These are phyloP conservation scores for Chlorospingus flavigularis DNA, from an alignment of 2,797 vertebrate species.

Conservation along the genomic window DNA sequence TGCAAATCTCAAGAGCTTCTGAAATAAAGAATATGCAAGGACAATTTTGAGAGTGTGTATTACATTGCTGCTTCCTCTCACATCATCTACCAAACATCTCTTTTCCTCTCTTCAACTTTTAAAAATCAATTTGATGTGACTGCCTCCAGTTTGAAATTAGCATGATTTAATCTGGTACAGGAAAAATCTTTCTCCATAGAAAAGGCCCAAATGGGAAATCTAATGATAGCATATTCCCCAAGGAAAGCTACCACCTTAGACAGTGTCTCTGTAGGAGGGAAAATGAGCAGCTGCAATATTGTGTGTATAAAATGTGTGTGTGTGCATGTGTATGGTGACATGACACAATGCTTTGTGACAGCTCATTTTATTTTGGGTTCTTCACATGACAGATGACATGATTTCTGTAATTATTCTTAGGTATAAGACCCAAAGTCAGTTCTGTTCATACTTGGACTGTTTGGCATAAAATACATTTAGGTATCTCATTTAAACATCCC, in stretches of 20 bases:
- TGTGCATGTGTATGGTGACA: neutral
- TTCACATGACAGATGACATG: conserved; percentile 53
- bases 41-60: neutral
- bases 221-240: neutral
- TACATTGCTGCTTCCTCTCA: neutral
- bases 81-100: neutral
- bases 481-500: conserved; percentile 29
- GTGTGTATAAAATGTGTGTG: neutral
- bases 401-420: conserved; percentile 62
- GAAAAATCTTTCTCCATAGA: neutral
- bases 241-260: conserved; percentile 11
- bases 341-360: conserved; percentile 36
- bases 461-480: conserved; percentile 31
- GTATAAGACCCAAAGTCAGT: neutral
- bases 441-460: conserved; percentile 6
- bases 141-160: neutral
- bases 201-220: neutral
- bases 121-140: neutral
- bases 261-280: neutral
- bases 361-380: conserved; percentile 35
- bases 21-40: neutral
- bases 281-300: neutral
- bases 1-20: neutral
- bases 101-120: neutral
- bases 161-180: neutral